phyloP scores from a whole-genome alignment of 2,888 invertebrate species.

The Artemia sinica region DNA sequence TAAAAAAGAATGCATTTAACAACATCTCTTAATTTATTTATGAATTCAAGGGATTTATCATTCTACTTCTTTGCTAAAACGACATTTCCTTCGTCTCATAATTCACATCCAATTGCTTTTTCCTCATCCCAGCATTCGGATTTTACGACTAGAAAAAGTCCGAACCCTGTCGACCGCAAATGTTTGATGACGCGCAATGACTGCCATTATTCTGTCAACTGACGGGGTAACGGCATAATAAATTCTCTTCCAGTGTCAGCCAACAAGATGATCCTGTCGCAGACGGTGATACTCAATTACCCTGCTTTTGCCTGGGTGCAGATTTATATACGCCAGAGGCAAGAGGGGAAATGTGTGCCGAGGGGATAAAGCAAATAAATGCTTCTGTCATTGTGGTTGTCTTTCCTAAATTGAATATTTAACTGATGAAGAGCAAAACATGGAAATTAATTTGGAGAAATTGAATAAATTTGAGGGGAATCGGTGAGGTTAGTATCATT shows the following conservation, averaged over 20 bases:
- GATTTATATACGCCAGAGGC: conserved; percentile 13
- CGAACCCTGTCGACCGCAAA: conserved; percentile 15
- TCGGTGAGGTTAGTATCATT: too few species aligned
- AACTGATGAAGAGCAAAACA: too few species aligned
- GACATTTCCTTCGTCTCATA: neutral
- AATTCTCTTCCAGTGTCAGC: conserved; percentile 14
- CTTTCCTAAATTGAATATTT: too few species aligned
- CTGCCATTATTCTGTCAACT: conserved; percentile 14
- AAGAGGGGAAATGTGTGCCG: conserved; percentile 2
- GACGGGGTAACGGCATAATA: conserved; percentile 10
- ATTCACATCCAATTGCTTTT: conserved; percentile 10
- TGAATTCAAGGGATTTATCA: too few species aligned
- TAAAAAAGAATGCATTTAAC: too few species aligned
- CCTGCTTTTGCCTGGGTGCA: conserved; percentile 11
- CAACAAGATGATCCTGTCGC: conserved; percentile 15
- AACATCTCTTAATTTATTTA: too few species aligned
- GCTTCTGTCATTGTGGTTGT: too few species aligned
- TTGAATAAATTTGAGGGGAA: too few species aligned
- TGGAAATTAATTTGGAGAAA: too few species aligned
- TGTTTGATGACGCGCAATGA: conserved; percentile 15
- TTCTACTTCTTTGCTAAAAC: too few species aligned
- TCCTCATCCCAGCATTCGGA: conserved; percentile 11
- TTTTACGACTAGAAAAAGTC: conserved; percentile 14
- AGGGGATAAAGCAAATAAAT: neutral
- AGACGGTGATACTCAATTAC: conserved; percentile 14